A percentile compares a stretch with the other conserved stretches of the same genome.
phyloP scores from a whole-genome alignment of 1,140 invertebrate genomes.

The Drosophila persimilis region DNA sequence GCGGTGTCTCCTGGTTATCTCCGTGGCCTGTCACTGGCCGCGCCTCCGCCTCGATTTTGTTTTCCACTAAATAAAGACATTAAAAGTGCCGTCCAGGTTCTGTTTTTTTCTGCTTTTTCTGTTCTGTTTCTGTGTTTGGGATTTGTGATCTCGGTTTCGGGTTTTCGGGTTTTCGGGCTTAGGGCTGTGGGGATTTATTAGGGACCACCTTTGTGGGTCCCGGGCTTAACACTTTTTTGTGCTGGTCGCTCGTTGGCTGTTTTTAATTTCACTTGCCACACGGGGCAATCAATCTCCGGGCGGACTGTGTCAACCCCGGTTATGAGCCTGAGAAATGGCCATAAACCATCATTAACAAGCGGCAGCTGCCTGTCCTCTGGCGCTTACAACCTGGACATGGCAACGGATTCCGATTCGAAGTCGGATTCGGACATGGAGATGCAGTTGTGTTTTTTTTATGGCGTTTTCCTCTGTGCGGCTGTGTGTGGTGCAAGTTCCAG shows the following conservation, averaged over 20 bases:
- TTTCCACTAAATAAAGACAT: conserved; percentile 80
- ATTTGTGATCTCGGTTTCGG: conserved; percentile 21
- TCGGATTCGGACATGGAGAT: too few relatives aligned
- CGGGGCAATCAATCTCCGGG: conserved; percentile 69
- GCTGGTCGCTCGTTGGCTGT: too few relatives aligned
- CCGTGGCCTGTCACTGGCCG: conserved; percentile 67
- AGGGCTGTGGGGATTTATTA: conserved; percentile 66
- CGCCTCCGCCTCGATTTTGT: conserved; percentile 56
- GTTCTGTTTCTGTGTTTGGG: conserved; percentile 9
- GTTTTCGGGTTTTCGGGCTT: background rate
- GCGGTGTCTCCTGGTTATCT: conserved; percentile 42
- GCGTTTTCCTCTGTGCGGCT: conserved; percentile 17
- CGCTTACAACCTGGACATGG: conserved; percentile 21
- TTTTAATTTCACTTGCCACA: conserved; percentile 75
- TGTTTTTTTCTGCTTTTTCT: conserved; percentile 20
- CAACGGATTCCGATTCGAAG: conserved; percentile 10
- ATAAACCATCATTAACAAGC: conserved; percentile 74
- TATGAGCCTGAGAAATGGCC: conserved; percentile 75
- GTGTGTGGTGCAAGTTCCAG: conserved; percentile 64
- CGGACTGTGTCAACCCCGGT: conserved; percentile 21
- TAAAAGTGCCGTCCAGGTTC: conserved; percentile 73
- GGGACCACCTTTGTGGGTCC: conserved; percentile 56
- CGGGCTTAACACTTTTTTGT: conserved; percentile 66
- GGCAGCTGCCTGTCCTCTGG: conserved; percentile 31
- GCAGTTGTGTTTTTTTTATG: conserved; percentile 1